Evolutionary conservation across 2,797 vertebrate species (phyloP).

Genomic region (Lepilemur septentrionalis): DNA sequence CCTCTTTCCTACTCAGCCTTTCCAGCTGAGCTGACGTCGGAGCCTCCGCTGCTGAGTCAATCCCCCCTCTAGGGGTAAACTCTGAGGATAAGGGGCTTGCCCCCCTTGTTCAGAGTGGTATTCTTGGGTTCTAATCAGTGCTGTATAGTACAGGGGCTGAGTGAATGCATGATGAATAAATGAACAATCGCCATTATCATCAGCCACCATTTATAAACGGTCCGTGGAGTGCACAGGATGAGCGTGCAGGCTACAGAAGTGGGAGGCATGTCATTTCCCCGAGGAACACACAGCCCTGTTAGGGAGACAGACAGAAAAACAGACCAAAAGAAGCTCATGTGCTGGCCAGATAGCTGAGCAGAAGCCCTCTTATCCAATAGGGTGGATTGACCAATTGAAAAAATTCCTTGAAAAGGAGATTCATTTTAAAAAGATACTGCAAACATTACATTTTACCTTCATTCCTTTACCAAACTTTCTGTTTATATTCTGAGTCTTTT

Average conservation of each 20-base stretch:
- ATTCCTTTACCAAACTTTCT: neutral
- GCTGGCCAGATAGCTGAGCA: neutral
- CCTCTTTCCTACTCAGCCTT: neutral
- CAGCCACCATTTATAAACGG: neutral
- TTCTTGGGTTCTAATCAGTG: neutral
- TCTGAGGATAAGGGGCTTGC: neutral
- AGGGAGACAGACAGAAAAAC: neutral
- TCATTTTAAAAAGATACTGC: neutral
- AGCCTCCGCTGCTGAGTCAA: neutral
- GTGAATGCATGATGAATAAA: neutral
- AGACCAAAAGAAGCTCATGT: neutral
- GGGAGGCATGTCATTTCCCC: neutral
- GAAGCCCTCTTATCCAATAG: neutral
- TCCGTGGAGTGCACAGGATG: too few species aligned
- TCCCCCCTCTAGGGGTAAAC: neutral
- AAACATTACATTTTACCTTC: neutral
- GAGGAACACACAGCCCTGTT: too few species aligned
- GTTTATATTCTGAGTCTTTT: neutral
- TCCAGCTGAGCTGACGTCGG: neutral
- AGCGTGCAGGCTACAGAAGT: accelerated
- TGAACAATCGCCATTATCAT: too few species aligned
- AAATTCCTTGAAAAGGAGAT: neutral
- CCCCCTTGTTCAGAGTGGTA: neutral
- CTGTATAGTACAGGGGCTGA: neutral
- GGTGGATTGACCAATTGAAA: neutral